These are phyloP conservation scores for Orientallactaga sibirica DNA, from an alignment of 2,797 vertebrate species.

Conservation along the genomic window DNA sequence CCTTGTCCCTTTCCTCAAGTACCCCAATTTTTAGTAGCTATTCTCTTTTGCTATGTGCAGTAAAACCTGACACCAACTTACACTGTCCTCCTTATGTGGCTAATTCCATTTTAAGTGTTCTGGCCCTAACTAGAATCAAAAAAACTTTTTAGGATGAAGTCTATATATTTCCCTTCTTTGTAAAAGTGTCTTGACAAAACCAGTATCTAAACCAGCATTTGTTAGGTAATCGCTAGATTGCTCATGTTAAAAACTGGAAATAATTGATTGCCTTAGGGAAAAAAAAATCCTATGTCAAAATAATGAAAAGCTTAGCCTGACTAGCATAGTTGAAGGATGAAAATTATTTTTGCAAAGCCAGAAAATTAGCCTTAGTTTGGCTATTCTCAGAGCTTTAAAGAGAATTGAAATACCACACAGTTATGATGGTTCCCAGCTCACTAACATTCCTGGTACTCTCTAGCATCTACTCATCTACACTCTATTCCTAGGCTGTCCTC, in stretches of 20 bases:
- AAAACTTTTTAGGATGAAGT: conserved; percentile 31
- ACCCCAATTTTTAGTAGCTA: neutral
- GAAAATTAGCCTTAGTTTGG: conserved; percentile 35
- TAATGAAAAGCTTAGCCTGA: neutral
- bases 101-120: conserved; percentile 17
- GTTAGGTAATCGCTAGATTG: conserved; percentile 33
- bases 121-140: conserved; percentile 40
- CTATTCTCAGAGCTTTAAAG: conserved; percentile 43
- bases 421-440: neutral
- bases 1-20: conserved; percentile 9
- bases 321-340: neutral
- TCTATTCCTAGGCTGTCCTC: neutral
- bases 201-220: conserved; percentile 42
- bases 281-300: conserved; percentile 34
- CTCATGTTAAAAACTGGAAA: neutral
- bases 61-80: conserved; percentile 47
- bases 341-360: conserved; percentile 61
- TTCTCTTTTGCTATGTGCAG: conserved; percentile 28
- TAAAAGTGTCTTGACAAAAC: conserved; percentile 51
- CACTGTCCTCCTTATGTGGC: neutral
- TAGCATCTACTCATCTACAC: neutral
- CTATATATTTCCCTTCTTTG: conserved; percentile 16
- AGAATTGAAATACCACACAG: neutral
- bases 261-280: neutral
- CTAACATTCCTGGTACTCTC: neutral